A percentile compares a stretch with the other conserved stretches of the same genome.
phyloP scores from a whole-genome alignment of 2,888 invertebrate genomes.

The Salpingus planirostris region DNA sequence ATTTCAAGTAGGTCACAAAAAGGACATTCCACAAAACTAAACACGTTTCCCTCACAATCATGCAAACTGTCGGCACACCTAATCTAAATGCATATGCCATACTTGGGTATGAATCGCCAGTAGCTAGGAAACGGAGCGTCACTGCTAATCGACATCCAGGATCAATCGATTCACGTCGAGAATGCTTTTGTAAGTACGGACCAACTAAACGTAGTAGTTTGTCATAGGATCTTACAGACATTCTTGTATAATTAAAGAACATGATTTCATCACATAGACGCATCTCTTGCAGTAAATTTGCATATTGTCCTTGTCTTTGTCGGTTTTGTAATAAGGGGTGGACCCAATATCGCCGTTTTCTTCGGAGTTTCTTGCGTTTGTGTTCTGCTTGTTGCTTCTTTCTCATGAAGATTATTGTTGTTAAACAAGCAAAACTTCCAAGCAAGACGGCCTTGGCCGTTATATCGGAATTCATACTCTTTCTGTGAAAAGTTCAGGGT shows the following conservation, averaged over 20 bases:
- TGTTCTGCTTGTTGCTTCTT: too few species aligned
- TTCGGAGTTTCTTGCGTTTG: too few species aligned
- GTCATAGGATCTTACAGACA: conserved; percentile 1
- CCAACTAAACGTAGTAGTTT: conserved; percentile 1
- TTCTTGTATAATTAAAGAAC: conserved; percentile 4
- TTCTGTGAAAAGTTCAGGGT: too few species aligned
- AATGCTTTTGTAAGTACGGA: conserved; percentile 1
- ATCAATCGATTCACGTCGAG: conserved; percentile 2
- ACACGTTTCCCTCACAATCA: background rate
- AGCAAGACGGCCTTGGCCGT: too few species aligned
- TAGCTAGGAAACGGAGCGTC: conserved; percentile 2
- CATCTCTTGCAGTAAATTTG: conserved; percentile 1
- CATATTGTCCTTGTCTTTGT: background rate
- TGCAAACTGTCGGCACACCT: background rate
- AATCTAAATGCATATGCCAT: background rate
- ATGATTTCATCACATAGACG: conserved; percentile 1
- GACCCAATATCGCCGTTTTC: too few species aligned
- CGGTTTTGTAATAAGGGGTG: background rate
- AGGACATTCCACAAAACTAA: background rate
- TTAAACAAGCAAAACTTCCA: too few species aligned
- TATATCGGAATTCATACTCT: too few species aligned
- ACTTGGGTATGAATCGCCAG: background rate
- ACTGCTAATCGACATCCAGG: conserved; percentile 3
- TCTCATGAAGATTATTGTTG: too few species aligned
- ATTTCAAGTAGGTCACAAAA: too few species aligned